Conservation (phyloP, 1,140 invertebrate species). For the Monochamus saltuarius region DNA sequence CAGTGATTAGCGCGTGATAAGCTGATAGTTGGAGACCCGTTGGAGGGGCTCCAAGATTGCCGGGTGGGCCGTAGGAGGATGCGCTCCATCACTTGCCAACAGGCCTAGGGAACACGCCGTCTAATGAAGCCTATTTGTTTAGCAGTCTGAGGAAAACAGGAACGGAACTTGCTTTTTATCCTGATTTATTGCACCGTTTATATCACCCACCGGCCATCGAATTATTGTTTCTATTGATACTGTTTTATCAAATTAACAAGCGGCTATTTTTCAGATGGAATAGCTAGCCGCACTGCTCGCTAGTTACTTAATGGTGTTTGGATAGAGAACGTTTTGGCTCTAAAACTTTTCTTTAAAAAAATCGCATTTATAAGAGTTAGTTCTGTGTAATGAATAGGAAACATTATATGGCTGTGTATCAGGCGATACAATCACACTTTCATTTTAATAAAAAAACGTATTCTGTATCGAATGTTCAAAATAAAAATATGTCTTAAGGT, state of each 20-base stretch:
- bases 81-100: slow-evolving; percentile 21
- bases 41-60: slow-evolving; percentile 7
- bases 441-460: no score
- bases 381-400: no score
- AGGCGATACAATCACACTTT: no score
- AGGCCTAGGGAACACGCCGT: slow-evolving; percentile 19
- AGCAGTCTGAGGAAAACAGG: slow-evolving; percentile 28
- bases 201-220: slow-evolving; percentile 19
- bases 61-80: slow-evolving; percentile 11
- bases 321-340: no score
- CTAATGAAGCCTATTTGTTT: slow-evolving; percentile 33
- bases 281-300: neutral
- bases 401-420: no score
- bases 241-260: slow-evolving; percentile 11
- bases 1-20: slow-evolving; percentile 31
- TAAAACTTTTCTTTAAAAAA: no score
- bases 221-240: slow-evolving; percentile 19
- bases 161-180: slow-evolving; percentile 29
- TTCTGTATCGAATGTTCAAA: no score
- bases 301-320: no score
- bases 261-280: neutral
- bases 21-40: slow-evolving; percentile 25
- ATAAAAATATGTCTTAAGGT: no score
- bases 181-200: slow-evolving; percentile 29
- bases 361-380: no score